Conservation (phyloP, 2,797 vertebrate species). For the Acanthurus lineatus region DNA sequence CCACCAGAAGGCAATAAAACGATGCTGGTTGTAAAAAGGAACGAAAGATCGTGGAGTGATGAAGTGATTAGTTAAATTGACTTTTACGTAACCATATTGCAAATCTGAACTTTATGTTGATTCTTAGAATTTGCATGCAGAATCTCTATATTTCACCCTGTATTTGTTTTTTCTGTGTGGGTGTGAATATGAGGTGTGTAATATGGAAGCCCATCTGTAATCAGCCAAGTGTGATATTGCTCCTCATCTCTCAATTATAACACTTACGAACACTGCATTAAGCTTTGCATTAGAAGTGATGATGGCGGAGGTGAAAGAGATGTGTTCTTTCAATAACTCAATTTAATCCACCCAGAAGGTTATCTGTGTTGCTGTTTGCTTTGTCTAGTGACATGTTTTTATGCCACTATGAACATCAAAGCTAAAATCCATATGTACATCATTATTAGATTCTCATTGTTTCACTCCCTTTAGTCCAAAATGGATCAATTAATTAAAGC, state of each 20-base stretch:
- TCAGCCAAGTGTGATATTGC: constrained; percentile 79
- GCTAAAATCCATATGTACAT: not conserved
- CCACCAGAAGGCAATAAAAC: constrained; percentile 18
- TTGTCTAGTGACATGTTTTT: constrained; percentile 10
- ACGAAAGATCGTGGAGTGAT: constrained; percentile 30
- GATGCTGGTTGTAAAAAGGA: constrained; percentile 16
- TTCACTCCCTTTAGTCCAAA: constrained; percentile 13
- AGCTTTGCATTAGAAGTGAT: constrained; percentile 48
- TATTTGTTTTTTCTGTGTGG: constrained; percentile 55
- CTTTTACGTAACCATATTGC: constrained; percentile 43
- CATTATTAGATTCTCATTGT: constrained; percentile 9
- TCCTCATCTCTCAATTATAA: constrained; percentile 81
- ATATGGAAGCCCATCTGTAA: constrained; percentile 76
- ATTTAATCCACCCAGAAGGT: constrained; percentile 31
- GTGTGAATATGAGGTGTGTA: constrained; percentile 51
- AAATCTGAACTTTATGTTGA: constrained; percentile 40
- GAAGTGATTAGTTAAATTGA: constrained; percentile 31
- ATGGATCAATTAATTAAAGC: constrained; percentile 23
- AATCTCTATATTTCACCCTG: constrained; percentile 43
- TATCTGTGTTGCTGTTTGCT: constrained; percentile 19
- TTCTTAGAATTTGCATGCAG: constrained; percentile 50
- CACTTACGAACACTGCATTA: constrained; percentile 59
- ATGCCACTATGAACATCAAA: too few species aligned
- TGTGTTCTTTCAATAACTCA: constrained; percentile 53
- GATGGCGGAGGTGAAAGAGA: constrained; percentile 38